phyloP scores from a whole-genome alignment of 1,140 invertebrate genomes.

The Pseudoatta argentina region DNA sequence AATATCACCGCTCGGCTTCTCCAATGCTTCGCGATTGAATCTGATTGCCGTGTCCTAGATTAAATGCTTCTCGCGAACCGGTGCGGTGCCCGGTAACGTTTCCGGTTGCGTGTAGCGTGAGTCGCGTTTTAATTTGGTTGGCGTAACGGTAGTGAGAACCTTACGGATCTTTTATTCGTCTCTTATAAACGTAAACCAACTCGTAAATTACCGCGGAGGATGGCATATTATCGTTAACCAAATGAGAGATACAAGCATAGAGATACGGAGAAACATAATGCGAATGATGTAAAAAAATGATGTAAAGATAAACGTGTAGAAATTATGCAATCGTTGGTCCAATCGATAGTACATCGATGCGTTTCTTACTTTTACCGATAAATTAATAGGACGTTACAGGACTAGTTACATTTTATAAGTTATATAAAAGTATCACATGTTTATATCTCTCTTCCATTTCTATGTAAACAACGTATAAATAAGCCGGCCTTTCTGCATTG shows the following conservation, averaged over 20 bases:
- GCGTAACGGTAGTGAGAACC: slow-evolving; percentile 51
- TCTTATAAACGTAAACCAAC: slow-evolving; percentile 5
- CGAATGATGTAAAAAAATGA: neutral
- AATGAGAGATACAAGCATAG: neutral
- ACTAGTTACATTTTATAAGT: neutral
- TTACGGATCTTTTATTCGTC: slow-evolving; percentile 46
- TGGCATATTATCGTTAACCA: neutral
- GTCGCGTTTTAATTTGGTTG: slow-evolving; percentile 46
- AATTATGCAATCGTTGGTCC: neutral
- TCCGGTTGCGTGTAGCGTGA: slow-evolving; percentile 2
- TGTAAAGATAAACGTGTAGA: neutral
- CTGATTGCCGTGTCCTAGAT: slow-evolving; percentile 28
- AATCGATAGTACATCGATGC: neutral
- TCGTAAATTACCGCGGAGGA: slow-evolving; percentile 37
- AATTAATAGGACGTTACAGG: neutral
- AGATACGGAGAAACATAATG: neutral
- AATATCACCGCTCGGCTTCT: neutral
- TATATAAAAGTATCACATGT: neutral
- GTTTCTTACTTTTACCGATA: neutral
- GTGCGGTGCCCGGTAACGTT: neutral
- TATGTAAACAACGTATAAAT: too few relatives aligned
- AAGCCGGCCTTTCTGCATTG: too few relatives aligned
- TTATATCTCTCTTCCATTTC: too few relatives aligned
- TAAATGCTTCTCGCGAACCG: slow-evolving; percentile 23
- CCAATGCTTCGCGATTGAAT: neutral